phyloP scores from a whole-genome alignment of 2,113 vertebrate species.

The Malurus melanocephalus region DNA sequence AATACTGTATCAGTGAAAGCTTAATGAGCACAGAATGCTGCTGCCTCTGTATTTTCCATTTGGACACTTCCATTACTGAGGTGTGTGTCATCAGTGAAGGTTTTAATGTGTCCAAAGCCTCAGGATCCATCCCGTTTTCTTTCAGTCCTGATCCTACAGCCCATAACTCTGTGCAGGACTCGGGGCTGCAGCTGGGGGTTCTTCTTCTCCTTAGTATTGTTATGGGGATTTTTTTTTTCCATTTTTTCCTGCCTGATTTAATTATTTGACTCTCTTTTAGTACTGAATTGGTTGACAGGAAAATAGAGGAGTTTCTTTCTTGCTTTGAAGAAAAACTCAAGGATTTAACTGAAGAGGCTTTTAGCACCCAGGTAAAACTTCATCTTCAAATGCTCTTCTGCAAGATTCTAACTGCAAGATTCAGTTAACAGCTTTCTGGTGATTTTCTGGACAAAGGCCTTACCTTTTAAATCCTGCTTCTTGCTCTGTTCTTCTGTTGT shows the following conservation, averaged over 20 bases:
- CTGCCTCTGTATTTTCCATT: not conserved
- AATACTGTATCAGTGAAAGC: not conserved
- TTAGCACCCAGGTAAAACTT: constrained; percentile 80
- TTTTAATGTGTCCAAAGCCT: not conserved
- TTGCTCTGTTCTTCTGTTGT: not conserved
- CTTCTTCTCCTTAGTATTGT: not conserved
- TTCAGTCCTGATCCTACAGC: fast-evolving
- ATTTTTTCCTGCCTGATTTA: not conserved
- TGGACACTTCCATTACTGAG: not conserved
- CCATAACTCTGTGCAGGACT: fast-evolving
- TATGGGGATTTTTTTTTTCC: too few species aligned
- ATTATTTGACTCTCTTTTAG: constrained; percentile 68
- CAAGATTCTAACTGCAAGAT: not conserved
- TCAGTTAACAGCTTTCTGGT: fast-evolving
- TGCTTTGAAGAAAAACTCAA: constrained; percentile 84
- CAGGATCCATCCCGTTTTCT: fast-evolving
- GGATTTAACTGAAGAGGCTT: constrained; percentile 86
- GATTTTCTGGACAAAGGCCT: not conserved
- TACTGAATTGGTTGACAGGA: constrained; percentile 88
- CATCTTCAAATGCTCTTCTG: not conserved
- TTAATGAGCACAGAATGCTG: not conserved
- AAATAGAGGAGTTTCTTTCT: constrained; percentile 92
- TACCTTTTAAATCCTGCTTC: not conserved
- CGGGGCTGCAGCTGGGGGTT: not conserved
- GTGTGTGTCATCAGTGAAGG: not conserved